These are phyloP conservation scores for Eira barbara DNA, from an alignment of 2,113 vertebrate species.

Conservation along the genomic window DNA sequence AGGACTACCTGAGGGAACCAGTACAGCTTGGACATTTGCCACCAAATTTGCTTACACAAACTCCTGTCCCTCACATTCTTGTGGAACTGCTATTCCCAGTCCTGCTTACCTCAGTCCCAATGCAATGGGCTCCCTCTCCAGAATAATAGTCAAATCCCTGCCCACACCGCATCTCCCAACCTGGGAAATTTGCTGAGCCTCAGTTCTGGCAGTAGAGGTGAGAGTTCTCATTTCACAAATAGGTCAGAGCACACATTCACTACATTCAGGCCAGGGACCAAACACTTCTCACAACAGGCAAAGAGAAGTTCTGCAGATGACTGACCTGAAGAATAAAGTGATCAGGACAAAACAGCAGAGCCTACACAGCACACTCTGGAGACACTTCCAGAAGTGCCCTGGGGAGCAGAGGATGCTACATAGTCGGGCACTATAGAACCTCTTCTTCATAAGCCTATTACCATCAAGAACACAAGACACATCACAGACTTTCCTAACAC, in stretches of 20 bases:
- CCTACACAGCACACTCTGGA: background rate
- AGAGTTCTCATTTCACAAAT: background rate
- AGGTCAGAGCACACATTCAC: background rate
- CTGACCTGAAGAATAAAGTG: background rate
- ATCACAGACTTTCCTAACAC: background rate
- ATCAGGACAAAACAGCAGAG: background rate
- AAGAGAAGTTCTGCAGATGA: background rate
- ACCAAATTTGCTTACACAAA: background rate
- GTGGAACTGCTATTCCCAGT: background rate
- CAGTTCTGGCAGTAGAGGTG: background rate
- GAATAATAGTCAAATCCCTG: background rate
- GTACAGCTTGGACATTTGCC: background rate
- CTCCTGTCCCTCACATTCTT: background rate
- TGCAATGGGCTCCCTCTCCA: background rate
- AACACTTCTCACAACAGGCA: background rate
- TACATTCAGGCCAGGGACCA: background rate
- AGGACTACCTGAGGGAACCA: background rate
- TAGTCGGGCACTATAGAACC: background rate
- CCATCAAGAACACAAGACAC: background rate
- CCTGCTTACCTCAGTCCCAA: background rate
- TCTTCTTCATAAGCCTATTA: background rate
- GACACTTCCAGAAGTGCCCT: background rate
- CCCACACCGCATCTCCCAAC: background rate
- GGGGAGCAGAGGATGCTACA: background rate
- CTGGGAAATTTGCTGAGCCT: background rate